Evolutionary conservation across 2,113 vertebrate species (phyloP).

Genomic region (Corydoras sp.): DNA sequence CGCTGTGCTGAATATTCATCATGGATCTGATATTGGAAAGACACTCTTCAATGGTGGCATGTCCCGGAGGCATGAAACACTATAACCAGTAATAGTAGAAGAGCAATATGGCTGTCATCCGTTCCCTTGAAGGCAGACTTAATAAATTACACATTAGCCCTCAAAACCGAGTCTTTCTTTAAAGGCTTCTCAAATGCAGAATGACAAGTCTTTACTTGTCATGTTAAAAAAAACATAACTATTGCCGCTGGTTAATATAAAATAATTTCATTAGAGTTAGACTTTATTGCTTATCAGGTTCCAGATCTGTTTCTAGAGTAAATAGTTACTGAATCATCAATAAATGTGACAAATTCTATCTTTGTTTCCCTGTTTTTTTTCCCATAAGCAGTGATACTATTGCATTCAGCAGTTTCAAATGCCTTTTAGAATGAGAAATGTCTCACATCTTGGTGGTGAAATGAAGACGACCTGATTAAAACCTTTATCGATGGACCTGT

Average conservation of each 20-base stretch:
- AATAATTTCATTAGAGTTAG: constrained; percentile 12
- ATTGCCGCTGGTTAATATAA: constrained; percentile 12
- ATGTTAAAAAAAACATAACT: constrained; percentile 10
- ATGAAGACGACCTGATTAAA: constrained; percentile 6
- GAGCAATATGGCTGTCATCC: constrained; percentile 65
- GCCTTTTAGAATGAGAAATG: constrained; percentile 7
- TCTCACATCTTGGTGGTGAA: constrained; percentile 16
- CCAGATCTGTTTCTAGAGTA: constrained; percentile 20
- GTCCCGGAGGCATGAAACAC: constrained; percentile 61
- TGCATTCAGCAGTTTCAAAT: constrained; percentile 14
- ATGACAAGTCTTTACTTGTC: constrained; percentile 37
- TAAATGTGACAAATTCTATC: constrained; percentile 39
- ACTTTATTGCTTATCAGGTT: constrained; percentile 31
- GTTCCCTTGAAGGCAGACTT: constrained; percentile 61
- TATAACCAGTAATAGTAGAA: constrained; percentile 66
- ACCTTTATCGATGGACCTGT: constrained; percentile 45
- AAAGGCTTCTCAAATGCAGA: constrained; percentile 46
- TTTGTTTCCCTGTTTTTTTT: constrained; percentile 36
- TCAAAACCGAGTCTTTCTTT: constrained; percentile 41
- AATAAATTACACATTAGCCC: constrained; percentile 62
- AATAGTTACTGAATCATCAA: constrained; percentile 28
- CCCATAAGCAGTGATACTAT: constrained; percentile 24
- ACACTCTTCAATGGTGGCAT: constrained; percentile 56
- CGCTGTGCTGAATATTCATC: constrained; percentile 71
- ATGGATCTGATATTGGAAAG: constrained; percentile 64